Evolutionary conservation across 2,797 vertebrate species (phyloP).

Genomic region (Xerus rutilus): DNA sequence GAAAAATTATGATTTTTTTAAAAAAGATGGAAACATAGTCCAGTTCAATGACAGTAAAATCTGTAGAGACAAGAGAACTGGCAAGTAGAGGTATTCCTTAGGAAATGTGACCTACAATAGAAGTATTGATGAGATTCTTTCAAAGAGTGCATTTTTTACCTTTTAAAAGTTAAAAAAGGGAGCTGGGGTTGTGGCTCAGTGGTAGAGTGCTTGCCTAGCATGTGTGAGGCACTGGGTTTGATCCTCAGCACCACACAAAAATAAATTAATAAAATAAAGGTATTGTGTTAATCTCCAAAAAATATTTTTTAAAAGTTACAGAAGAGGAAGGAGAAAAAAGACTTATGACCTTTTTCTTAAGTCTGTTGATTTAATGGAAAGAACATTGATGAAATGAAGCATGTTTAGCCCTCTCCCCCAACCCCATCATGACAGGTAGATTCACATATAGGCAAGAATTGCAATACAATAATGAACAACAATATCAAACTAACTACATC

Average conservation of each 20-base stretch:
- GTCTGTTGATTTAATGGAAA: background rate
- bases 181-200: too few species aligned
- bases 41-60: conserved; percentile 67
- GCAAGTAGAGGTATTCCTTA: background rate
- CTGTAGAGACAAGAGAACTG: conserved; percentile 32
- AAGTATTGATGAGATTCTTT: conserved; percentile 62
- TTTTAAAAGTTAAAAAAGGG: background rate
- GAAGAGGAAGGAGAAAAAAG: background rate
- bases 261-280: too few species aligned
- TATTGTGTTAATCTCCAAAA: background rate
- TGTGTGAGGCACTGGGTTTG: too few species aligned
- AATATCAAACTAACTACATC: conserved; percentile 23
- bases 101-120: conserved; percentile 45
- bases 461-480: conserved; percentile 32
- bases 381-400: background rate
- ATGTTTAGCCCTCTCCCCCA: conserved; percentile 27
- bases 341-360: background rate
- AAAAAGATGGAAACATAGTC: conserved; percentile 58
- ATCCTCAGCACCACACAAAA: too few species aligned
- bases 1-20: background rate
- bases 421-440: conserved; percentile 30
- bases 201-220: too few species aligned
- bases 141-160: conserved; percentile 4
- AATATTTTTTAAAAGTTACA: background rate
- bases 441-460: conserved; percentile 64